Percentiles rank a stretch among this genome's conserved stretches.
Conservation (phyloP, 2,797 vertebrate species). For the Hippoglossus hippoglossus region DNA sequence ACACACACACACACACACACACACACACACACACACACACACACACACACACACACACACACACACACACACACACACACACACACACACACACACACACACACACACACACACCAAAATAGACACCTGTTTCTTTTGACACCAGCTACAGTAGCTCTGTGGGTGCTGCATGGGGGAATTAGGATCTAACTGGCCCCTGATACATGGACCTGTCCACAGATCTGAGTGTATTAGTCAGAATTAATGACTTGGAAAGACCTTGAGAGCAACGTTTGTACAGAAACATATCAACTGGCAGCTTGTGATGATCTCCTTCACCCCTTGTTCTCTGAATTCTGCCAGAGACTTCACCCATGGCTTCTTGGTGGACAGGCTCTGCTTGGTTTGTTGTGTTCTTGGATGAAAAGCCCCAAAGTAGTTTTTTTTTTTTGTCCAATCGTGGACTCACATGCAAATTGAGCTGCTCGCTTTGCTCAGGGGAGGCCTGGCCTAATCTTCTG, state of each 20-base stretch:
- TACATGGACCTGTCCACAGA: conserved; percentile 24
- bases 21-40: too few relatives aligned
- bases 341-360: neutral
- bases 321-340: neutral
- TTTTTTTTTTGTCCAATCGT: conserved; percentile 20
- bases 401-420: conserved; percentile 31
- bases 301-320: conserved; percentile 1
- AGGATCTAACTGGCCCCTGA: conserved; percentile 36
- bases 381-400: conserved; percentile 15
- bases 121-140: conserved; percentile 38
- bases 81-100: too few relatives aligned
- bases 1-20: too few relatives aligned
- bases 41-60: too few relatives aligned
- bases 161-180: conserved; percentile 29
- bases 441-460: conserved; percentile 52
- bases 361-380: conserved; percentile 2
- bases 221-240: conserved; percentile 32
- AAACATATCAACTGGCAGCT: conserved; percentile 35
- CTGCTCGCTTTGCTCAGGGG: conserved; percentile 41
- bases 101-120: too few relatives aligned
- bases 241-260: conserved; percentile 20
- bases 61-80: too few relatives aligned
- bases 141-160: conserved; percentile 27
- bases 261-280: conserved; percentile 15
- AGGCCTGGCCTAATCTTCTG: conserved; percentile 33